Evolutionary conservation across 2,888 invertebrate genomes (phyloP).

Genomic region (Polyommatus iphigenia): DNA sequence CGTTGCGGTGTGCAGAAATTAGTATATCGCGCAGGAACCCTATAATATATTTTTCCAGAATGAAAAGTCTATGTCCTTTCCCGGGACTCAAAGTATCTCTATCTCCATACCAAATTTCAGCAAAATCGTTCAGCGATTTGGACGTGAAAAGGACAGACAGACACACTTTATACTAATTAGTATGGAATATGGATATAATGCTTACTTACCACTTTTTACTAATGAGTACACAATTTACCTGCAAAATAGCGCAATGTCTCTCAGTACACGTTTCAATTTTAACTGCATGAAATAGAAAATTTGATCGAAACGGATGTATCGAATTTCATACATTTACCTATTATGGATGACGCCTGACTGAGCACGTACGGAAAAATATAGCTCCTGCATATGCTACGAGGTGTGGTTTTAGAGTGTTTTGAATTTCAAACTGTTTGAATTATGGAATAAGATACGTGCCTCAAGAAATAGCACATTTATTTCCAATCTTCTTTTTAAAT

Average conservation of each 20-base stretch:
- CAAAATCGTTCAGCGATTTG: too few relatives aligned
- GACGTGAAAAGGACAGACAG: too few relatives aligned
- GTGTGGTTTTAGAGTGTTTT: neutral
- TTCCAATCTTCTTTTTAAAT: too few relatives aligned
- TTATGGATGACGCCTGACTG: neutral
- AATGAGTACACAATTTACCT: neutral
- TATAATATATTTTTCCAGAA: too few relatives aligned
- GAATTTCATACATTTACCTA: slow-evolving; percentile 13
- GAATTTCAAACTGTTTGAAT: neutral
- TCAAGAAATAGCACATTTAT: neutral
- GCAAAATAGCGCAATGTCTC: slow-evolving; percentile 24
- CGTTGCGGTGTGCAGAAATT: too few relatives aligned
- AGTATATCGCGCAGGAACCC: too few relatives aligned
- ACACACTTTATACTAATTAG: too few relatives aligned
- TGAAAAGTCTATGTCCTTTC: too few relatives aligned
- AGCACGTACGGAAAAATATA: neutral
- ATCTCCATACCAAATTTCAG: too few relatives aligned
- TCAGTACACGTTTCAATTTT: slow-evolving; percentile 31
- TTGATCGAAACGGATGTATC: neutral
- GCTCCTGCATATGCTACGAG: neutral
- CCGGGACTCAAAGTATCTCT: too few relatives aligned
- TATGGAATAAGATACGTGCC: slow-evolving; percentile 1
- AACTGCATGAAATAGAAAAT: neutral
- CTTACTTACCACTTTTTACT: neutral
- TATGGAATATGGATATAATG: too few relatives aligned